Percentiles rank a stretch among this genome's conserved stretches.
These are phyloP conservation scores for Coleophora deauratella DNA, from an alignment of 2,888 invertebrate genomes.

Conservation along the genomic window DNA sequence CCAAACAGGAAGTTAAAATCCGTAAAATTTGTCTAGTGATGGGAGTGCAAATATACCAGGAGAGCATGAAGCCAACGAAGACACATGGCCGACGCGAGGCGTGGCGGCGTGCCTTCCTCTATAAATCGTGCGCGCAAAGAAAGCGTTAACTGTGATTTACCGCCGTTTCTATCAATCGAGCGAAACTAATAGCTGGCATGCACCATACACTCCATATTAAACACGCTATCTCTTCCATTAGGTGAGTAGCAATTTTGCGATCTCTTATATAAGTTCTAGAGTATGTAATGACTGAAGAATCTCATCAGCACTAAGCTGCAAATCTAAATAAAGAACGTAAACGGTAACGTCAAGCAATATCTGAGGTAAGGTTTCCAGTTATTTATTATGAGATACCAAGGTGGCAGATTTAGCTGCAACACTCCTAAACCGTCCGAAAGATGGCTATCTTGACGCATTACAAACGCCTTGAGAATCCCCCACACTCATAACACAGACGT, in stretches of 20 bases:
- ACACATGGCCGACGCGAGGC: conserved; percentile 40
- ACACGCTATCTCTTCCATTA: neutral
- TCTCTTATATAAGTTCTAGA: too few species aligned
- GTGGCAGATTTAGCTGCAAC: conserved; percentile 38
- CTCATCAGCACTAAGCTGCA: too few species aligned
- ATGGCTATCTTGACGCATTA: conserved; percentile 40
- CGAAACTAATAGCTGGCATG: conserved; percentile 25
- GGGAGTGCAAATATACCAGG: conserved; percentile 26
- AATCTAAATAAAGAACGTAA: too few species aligned
- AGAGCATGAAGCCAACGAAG: conserved; percentile 34
- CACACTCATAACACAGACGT: conserved; percentile 25
- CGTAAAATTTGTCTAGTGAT: conserved; percentile 15
- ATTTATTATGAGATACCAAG: conserved; percentile 6
- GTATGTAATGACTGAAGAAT: too few species aligned
- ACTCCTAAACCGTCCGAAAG: conserved; percentile 28
- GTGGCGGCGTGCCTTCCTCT: conserved; percentile 38
- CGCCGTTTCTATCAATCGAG: conserved; percentile 37
- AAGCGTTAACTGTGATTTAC: conserved; percentile 64
- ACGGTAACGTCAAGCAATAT: too few species aligned
- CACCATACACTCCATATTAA: conserved; percentile 10
- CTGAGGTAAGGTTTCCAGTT: too few species aligned
- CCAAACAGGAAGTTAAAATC: too few species aligned
- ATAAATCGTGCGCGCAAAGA: conserved; percentile 55
- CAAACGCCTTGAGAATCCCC: conserved; percentile 31
- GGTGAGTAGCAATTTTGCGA: too few species aligned